phyloP scores from a whole-genome alignment of 1,140 invertebrate species.

The Psix sp. region DNA sequence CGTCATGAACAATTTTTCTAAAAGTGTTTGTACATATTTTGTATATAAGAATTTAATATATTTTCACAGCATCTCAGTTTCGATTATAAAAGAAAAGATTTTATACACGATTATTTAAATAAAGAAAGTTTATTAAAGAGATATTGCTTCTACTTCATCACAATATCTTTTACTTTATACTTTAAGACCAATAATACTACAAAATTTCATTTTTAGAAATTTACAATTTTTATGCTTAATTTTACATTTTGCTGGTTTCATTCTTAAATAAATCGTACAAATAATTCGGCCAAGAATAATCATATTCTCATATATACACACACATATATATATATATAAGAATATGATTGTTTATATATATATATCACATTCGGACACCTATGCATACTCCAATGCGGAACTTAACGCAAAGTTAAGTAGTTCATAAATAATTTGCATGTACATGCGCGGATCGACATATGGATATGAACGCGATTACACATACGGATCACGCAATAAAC shows the following conservation, averaged over 20 bases:
- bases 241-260: too few relatives aligned
- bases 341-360: too few relatives aligned
- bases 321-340: too few relatives aligned
- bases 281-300: too few relatives aligned
- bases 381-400: slow-evolving; percentile 31
- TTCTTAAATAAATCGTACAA: too few relatives aligned
- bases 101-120: slow-evolving; percentile 31
- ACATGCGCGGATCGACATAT: slow-evolving; percentile 31
- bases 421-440: slow-evolving; percentile 57
- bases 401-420: slow-evolving; percentile 42
- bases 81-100: slow-evolving; percentile 9
- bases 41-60: slow-evolving; percentile 30
- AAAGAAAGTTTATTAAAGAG: slow-evolving; percentile 6
- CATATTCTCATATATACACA: too few relatives aligned
- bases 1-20: slow-evolving; percentile 21
- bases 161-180: too few relatives aligned
- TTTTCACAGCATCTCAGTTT: slow-evolving; percentile 12
- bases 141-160: too few relatives aligned
- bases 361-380: slow-evolving; percentile 46
- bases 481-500: slow-evolving; percentile 24
- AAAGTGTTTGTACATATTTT: slow-evolving; percentile 22
- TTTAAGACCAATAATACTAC: too few relatives aligned
- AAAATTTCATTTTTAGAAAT: too few relatives aligned
- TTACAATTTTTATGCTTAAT: too few relatives aligned
- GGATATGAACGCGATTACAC: slow-evolving; percentile 23